Conservation (phyloP, 2,113 vertebrate species). For the Dissostichus mawsoni region DNA sequence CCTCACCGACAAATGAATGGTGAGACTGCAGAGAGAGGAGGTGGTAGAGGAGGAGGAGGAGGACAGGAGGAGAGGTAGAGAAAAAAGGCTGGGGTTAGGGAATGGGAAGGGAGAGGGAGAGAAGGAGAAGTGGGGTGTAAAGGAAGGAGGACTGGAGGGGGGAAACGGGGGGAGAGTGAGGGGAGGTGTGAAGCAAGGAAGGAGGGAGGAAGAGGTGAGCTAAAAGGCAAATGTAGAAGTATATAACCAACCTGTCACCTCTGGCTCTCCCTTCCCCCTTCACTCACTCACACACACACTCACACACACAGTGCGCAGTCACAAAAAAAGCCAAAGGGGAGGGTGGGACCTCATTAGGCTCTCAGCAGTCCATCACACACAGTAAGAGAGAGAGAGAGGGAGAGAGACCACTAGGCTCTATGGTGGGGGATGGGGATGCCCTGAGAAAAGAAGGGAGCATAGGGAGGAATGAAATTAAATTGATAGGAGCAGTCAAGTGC, state of each 20-base stretch:
- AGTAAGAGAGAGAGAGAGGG: constrained; percentile 15
- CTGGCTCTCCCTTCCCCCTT: constrained; percentile 44
- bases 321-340: constrained; percentile 70
- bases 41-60: constrained; percentile 32
- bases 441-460: constrained; percentile 61
- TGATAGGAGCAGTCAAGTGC: constrained; percentile 80
- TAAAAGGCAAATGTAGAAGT: constrained; percentile 79
- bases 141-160: constrained; percentile 10
- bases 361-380: constrained; percentile 76
- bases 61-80: constrained; percentile 26
- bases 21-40: constrained; percentile 71
- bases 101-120: constrained; percentile 31
- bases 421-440: constrained; percentile 61
- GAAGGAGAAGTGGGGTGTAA: constrained; percentile 38
- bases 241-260: constrained; percentile 82
- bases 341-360: constrained; percentile 79
- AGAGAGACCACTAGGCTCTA: constrained; percentile 28
- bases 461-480: constrained; percentile 76
- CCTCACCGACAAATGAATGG: constrained; percentile 75
- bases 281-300: constrained; percentile 36
- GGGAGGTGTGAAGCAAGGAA: neutral
- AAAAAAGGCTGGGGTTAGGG: neutral
- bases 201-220: constrained; percentile 52
- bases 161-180: neutral
- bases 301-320: constrained; percentile 52